Evolutionary conservation across 2,888 invertebrate species (phyloP).

Genomic region (Penaeus monodon): DNA sequence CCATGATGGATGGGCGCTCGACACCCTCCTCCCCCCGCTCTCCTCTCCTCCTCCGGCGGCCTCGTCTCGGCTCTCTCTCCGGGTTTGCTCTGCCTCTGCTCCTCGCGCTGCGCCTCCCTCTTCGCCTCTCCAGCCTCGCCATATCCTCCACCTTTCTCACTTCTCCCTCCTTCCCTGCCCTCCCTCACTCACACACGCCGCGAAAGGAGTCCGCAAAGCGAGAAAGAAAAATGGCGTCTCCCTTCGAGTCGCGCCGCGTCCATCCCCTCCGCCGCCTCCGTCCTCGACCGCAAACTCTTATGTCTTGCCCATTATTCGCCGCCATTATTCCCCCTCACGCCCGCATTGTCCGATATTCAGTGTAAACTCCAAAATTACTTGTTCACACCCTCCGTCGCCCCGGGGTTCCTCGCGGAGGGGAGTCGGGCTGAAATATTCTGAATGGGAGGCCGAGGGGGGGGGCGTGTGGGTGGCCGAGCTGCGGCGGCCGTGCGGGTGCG

Average conservation of each 20-base stretch:
- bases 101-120: too few relatives aligned
- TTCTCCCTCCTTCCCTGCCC: too few relatives aligned
- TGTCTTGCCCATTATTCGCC: neutral
- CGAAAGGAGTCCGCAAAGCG: too few relatives aligned
- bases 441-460: neutral
- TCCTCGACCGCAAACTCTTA: neutral
- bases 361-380: slow-evolving; percentile 17
- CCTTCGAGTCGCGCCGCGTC: neutral
- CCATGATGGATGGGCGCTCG: neutral
- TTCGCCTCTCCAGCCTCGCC: too few relatives aligned
- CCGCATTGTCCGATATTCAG: slow-evolving; percentile 23
- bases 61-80: too few relatives aligned
- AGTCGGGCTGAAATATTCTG: slow-evolving; percentile 11
- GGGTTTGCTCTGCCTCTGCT: too few relatives aligned
- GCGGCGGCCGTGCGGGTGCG: neutral
- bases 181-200: too few relatives aligned
- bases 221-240: neutral
- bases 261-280: neutral
- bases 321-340: slow-evolving; percentile 15
- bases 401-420: neutral
- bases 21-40: too few relatives aligned
- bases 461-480: neutral
- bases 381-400: slow-evolving; percentile 25
- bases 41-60: too few relatives aligned
- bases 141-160: too few relatives aligned